These are phyloP conservation scores for Lagopus leucura DNA, from an alignment of 2,113 vertebrate species.

Conservation along the genomic window DNA sequence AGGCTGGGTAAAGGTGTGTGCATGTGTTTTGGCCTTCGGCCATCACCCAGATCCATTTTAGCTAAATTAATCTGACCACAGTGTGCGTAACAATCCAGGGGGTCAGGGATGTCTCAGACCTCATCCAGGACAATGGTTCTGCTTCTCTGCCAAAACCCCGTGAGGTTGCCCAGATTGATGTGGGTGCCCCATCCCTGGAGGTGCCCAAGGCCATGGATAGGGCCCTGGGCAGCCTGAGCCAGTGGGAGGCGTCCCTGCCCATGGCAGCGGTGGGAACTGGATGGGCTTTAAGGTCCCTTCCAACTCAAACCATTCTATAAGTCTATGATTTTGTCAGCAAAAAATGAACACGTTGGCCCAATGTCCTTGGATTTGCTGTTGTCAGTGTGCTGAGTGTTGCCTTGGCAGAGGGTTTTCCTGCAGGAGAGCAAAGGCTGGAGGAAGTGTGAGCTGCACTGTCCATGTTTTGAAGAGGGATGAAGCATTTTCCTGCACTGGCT, in stretches of 20 bases:
- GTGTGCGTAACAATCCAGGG: neutral
- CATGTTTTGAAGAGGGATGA: neutral
- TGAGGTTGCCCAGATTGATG: neutral
- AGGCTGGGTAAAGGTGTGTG: neutral
- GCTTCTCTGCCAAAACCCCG: neutral
- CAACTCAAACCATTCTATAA: neutral
- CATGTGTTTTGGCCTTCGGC: fast-evolving
- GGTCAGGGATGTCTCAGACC: neutral
- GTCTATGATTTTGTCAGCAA: neutral
- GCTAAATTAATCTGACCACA: neutral
- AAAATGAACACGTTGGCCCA: neutral
- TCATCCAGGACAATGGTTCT: neutral
- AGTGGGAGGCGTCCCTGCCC: neutral
- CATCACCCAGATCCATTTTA: neutral
- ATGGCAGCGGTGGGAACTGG: neutral
- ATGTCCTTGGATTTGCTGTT: neutral
- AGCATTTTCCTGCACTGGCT: neutral
- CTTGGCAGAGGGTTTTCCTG: neutral
- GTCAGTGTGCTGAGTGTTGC: neutral
- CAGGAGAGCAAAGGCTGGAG: neutral
- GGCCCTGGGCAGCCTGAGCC: neutral
- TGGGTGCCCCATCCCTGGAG: neutral
- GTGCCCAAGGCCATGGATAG: neutral
- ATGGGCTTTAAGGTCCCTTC: neutral
- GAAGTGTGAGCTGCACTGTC: neutral